A percentile compares a stretch with the other conserved stretches of the same genome.
Evolutionary conservation across 2,797 vertebrate genomes (phyloP).

Genomic region (Mormyrops attenuatus): DNA sequence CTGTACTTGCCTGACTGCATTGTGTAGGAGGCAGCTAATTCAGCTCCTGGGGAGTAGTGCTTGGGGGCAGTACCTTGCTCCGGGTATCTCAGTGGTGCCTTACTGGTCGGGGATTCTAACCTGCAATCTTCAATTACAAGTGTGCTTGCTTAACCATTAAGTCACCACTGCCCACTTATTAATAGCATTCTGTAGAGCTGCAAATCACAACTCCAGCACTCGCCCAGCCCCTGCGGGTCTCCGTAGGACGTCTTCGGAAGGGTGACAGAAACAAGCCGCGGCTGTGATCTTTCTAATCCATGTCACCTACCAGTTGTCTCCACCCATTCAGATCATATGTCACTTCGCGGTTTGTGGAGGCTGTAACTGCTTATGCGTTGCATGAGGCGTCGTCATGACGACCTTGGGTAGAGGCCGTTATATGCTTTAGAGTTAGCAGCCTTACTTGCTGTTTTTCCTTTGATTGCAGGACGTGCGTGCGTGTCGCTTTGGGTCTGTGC

Average conservation of each 20-base stretch:
- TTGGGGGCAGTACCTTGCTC: too few relatives aligned
- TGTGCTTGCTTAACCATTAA: too few relatives aligned
- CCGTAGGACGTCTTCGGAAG: background rate
- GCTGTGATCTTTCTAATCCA: background rate
- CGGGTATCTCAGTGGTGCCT: too few relatives aligned
- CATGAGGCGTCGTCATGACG: background rate
- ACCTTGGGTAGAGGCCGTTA: background rate
- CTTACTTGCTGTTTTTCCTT: background rate
- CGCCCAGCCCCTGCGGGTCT: background rate
- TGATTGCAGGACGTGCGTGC: background rate
- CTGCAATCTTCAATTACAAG: too few relatives aligned
- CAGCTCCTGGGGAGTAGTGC: too few relatives aligned
- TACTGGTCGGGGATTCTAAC: too few relatives aligned
- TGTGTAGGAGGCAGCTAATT: too few relatives aligned
- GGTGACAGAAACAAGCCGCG: background rate
- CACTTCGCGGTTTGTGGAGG: background rate
- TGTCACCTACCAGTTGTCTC: background rate
- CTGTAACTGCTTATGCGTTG: background rate
- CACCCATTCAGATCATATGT: background rate
- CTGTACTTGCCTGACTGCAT: too few relatives aligned
- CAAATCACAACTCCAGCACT: conserved; percentile 17
- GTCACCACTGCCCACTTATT: conserved; percentile 7
- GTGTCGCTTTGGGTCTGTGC: background rate
- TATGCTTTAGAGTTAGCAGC: background rate
- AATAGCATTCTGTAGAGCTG: conserved; percentile 30